A percentile compares a stretch with the other conserved stretches of the same genome.
phyloP scores from a whole-genome alignment of 64 coral and sea anemone genomes.

The Catalaphyllia jardinei region DNA sequence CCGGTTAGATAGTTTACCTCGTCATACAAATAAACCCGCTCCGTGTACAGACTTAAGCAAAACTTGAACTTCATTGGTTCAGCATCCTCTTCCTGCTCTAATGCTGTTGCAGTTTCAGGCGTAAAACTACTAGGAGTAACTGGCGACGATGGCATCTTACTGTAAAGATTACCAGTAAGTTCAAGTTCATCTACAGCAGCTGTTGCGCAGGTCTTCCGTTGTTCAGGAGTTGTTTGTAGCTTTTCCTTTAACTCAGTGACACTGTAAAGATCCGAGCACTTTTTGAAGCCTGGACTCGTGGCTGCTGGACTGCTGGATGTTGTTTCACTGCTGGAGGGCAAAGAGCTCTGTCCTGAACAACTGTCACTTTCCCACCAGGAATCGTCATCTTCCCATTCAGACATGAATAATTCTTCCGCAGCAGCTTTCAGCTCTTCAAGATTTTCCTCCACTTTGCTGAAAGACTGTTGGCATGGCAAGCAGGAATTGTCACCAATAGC shows the following conservation, averaged over 20 bases:
- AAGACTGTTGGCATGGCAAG: background rate
- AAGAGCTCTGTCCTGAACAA: constrained; percentile 1
- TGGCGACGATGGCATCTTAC: background rate
- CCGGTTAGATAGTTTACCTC: constrained; percentile 50
- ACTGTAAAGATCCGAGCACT: constrained; percentile 28
- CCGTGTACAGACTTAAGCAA: constrained; percentile 85
- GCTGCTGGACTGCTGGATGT: constrained; percentile 2
- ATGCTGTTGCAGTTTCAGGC: background rate
- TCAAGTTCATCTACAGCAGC: background rate
- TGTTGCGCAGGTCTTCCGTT: background rate
- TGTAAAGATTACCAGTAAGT: background rate
- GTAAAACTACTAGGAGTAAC: background rate
- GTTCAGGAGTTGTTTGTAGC: background rate
- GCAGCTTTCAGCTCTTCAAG: constrained; percentile 58
- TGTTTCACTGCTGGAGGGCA: constrained; percentile 10
- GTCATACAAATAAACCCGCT: constrained; percentile 90
- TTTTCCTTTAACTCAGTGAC: constrained; percentile 3
- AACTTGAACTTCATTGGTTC: constrained; percentile 72
- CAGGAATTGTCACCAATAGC: background rate
- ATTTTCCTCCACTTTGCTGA: constrained; percentile 3
- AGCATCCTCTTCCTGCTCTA: constrained; percentile 9
- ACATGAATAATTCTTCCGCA: constrained; percentile 43
- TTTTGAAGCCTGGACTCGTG: background rate
- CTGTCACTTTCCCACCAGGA: constrained; percentile 10
- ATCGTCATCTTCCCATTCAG: constrained; percentile 36